Evolutionary conservation across 2,797 vertebrate species (phyloP), one percentile per base, ranked within the genome.

Genomic region (Syngnathus rostellatus): DNA sequence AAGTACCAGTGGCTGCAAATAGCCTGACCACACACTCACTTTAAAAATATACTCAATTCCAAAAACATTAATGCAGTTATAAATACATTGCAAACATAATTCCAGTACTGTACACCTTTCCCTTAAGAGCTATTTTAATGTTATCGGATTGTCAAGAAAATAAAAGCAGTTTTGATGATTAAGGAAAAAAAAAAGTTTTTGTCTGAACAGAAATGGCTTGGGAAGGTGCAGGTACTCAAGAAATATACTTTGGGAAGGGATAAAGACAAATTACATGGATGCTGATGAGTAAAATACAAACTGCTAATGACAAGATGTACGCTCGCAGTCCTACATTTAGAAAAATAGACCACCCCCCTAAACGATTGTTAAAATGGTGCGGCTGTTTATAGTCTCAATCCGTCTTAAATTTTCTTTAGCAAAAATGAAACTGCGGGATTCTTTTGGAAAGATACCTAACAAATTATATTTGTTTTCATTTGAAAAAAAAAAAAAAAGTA

Each of bases 31-130:
- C 51, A 74, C 65, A 63, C 55, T 66, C 65, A 79, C 72, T 67
- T 31, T 43, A 48, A 21, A 63, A 63, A 63, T 6, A 50, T 21
- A 62, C 23, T 7, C 61, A 77, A 2, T 3, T 68, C 70, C 31
- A 68, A 70, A 66, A 72, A 48, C 46, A 48, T 48, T 64, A 51
- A 75, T n/a, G 11, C 48, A 8, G 8, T 78, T 74, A 82, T 81
- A 81, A 81, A 85, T 80, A 81, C 31, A 67, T 68, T 71, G 77
- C 25, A 81, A 75, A 81, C 73, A 79, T 83, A 85, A 83, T 48
- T 81, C 85, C 69, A 70, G 17, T 11, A 60, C 62, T 81, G 75
- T 80, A 83, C 82, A 85, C 19, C 12, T 57, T 75, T 81, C 71
- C 65, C 67, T 75, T 75, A 62, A 69, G 25, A 64, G 23, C 70